phyloP scores from a whole-genome alignment of 1,140 invertebrate genomes.

The Condylostylus longicornis region DNA sequence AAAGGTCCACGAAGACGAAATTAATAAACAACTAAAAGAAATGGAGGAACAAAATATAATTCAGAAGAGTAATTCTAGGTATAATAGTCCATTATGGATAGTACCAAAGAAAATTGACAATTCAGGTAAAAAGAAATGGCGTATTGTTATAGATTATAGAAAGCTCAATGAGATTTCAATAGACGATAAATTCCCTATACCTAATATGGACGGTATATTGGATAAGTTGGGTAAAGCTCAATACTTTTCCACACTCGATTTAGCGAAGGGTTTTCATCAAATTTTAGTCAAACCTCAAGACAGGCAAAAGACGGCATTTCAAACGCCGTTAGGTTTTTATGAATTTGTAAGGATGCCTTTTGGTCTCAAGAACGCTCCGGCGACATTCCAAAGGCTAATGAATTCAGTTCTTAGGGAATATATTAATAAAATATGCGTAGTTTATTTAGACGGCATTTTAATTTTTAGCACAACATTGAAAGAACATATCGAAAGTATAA shows the following conservation, averaged over 20 bases:
- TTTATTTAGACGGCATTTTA: no score
- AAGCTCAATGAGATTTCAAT: conserved; percentile 27
- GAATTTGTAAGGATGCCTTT: no score
- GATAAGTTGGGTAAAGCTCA: conserved; percentile 19
- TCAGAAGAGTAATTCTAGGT: conserved; percentile 18
- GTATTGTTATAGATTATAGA: conserved; percentile 30
- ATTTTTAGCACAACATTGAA: no score
- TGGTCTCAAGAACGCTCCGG: no score
- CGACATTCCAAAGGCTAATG: no score
- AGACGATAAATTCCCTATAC: conserved; percentile 36
- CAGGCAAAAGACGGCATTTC: no score
- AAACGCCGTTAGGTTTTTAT: no score
- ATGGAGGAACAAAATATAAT: conserved; percentile 32
- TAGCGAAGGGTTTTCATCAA: conserved; percentile 26
- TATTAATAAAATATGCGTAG: no score
- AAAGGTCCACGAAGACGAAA: conserved; percentile 27
- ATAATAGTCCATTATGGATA: conserved; percentile 27
- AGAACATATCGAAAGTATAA: no score
- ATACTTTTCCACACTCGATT: conserved; percentile 23
- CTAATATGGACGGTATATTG: conserved; percentile 31
- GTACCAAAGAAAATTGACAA: conserved; percentile 31
- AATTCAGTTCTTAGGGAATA: no score
- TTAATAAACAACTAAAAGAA: conserved; percentile 12
- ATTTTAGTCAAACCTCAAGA: no score
- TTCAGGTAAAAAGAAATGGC: conserved; percentile 27